phyloP scores from a whole-genome alignment of 2,113 vertebrate species.

The Poeciliopsis occidentalis region DNA sequence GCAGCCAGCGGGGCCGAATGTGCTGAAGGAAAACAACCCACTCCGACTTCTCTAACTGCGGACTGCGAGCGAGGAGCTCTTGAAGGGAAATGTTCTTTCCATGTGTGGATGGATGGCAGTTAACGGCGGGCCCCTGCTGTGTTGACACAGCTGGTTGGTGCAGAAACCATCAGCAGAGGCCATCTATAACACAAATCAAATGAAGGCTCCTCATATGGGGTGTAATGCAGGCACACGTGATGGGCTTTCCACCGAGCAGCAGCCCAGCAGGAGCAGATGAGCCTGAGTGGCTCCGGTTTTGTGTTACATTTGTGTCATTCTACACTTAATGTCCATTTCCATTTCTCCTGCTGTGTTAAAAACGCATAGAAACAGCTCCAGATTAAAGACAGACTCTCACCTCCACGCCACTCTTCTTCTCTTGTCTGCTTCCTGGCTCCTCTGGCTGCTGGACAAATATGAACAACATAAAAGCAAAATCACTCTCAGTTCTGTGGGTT shows the following conservation, averaged over 20 bases:
- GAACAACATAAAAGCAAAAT: neutral
- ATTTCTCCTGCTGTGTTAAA: neutral
- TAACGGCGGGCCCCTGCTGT: constrained; percentile 41
- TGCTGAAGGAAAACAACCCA: constrained; percentile 52
- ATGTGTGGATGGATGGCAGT: constrained; percentile 36
- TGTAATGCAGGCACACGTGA: constrained; percentile 18
- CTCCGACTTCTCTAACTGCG: constrained; percentile 34
- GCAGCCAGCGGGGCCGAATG: constrained; percentile 27
- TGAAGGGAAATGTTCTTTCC: constrained; percentile 66
- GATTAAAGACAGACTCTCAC: constrained; percentile 48
- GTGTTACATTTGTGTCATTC: constrained; percentile 20
- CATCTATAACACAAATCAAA: constrained; percentile 42
- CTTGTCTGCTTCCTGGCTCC: constrained; percentile 12
- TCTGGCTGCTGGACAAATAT: constrained; percentile 26
- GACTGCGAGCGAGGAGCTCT: constrained; percentile 16
- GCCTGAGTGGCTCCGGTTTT: constrained; percentile 3
- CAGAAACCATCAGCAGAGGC: constrained; percentile 40
- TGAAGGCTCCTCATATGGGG: constrained; percentile 16
- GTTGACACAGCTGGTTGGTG: constrained; percentile 78
- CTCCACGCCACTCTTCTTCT: constrained; percentile 38
- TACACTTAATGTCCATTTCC: neutral
- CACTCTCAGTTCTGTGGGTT: neutral
- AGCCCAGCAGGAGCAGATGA: constrained; percentile 2
- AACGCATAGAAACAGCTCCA: constrained; percentile 1
- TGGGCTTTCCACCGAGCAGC: constrained; percentile 9